Conservation (phyloP, 2,888 invertebrate species). For the Pachymerium ferrugineum region DNA sequence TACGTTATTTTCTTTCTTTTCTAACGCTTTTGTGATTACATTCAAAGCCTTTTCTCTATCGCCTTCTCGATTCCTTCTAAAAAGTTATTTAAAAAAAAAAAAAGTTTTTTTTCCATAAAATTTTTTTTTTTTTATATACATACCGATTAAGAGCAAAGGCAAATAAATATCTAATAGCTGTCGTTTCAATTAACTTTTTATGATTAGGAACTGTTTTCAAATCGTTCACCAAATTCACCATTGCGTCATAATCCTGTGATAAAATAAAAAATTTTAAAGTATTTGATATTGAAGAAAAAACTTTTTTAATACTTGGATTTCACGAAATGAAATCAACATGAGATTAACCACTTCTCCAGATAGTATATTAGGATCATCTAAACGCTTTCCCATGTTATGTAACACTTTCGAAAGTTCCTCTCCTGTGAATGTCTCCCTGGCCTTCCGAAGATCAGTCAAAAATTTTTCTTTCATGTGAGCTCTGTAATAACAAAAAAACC, state of each 20-base stretch:
- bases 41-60: slow-evolving; percentile 89
- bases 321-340: slow-evolving; percentile 84
- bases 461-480: slow-evolving; percentile 98
- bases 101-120: background rate
- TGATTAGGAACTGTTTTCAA: slow-evolving; percentile 81
- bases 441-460: slow-evolving; percentile 83
- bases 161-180: slow-evolving; percentile 85
- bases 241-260: slow-evolving; percentile 83
- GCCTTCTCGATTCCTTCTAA: slow-evolving; percentile 81
- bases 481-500: slow-evolving; percentile 54
- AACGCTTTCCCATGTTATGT: slow-evolving; percentile 80
- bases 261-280: background rate
- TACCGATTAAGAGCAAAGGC: slow-evolving; percentile 93
- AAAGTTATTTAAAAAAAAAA: slow-evolving; percentile 36
- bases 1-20: slow-evolving; percentile 88
- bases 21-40: slow-evolving; percentile 84
- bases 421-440: slow-evolving; percentile 78
- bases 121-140: background rate
- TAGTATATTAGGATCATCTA: slow-evolving; percentile 94
- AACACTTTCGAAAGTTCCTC: slow-evolving; percentile 65
- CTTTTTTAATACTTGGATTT: slow-evolving; percentile 60
- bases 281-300: background rate
- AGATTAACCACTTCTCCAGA: slow-evolving; percentile 94
- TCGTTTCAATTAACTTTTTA: slow-evolving; percentile 79
- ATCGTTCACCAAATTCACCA: slow-evolving; percentile 94